These are phyloP conservation scores for Cydia strobilella DNA, from an alignment of 1,140 invertebrate genomes.

Conservation along the genomic window DNA sequence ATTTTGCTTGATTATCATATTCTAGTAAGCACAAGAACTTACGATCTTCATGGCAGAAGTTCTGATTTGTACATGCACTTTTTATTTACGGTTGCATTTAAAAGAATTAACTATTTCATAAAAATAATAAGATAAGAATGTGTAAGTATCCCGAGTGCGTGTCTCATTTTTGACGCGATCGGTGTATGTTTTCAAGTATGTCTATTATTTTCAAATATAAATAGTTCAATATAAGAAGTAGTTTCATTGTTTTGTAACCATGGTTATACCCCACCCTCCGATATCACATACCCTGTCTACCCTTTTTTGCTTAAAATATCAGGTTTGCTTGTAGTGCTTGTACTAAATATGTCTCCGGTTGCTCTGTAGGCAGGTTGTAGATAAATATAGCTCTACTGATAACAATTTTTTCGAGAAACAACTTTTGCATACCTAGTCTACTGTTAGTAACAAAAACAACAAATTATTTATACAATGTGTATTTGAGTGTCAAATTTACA, in stretches of 20 bases:
- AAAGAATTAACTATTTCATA: background rate
- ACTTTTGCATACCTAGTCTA: too few species aligned
- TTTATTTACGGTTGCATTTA: background rate
- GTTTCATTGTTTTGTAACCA: conserved; percentile 35
- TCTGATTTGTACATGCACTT: background rate
- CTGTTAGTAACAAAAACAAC: too few species aligned
- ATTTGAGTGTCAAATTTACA: too few species aligned
- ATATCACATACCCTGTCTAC: too few species aligned
- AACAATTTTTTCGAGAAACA: too few species aligned
- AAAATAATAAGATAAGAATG: background rate
- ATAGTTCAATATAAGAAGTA: conserved; percentile 35
- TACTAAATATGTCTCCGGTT: too few species aligned
- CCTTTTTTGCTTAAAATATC: too few species aligned
- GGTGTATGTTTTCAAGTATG: conserved; percentile 2
- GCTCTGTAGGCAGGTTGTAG: too few species aligned
- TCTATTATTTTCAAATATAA: conserved; percentile 25
- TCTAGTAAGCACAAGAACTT: background rate
- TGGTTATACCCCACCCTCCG: too few species aligned
- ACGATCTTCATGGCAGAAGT: background rate
- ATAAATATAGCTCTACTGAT: too few species aligned
- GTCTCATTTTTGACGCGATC: background rate
- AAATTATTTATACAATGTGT: too few species aligned
- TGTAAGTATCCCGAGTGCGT: conserved; percentile 8
- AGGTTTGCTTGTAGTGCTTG: too few species aligned
- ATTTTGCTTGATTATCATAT: background rate